Percentiles rank a stretch among this genome's conserved stretches.
Conservation (phyloP, 1,140 invertebrate genomes). For the Drosophila eugracilis region DNA sequence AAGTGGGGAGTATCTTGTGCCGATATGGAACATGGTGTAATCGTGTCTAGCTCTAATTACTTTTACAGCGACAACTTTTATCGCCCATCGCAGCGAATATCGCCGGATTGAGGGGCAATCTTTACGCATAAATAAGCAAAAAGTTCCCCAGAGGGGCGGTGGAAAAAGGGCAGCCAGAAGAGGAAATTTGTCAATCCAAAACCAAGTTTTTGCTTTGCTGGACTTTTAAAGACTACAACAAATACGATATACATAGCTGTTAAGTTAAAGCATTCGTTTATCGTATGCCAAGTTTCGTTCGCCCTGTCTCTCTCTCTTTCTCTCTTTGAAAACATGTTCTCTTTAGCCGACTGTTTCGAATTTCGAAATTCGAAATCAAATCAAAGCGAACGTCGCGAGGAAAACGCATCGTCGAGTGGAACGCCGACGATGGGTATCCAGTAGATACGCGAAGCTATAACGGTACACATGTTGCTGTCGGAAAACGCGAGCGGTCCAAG, state of each 20-base stretch:
- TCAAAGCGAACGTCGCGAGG: conserved; percentile 47
- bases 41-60: conserved; percentile 55
- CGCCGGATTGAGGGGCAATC: conserved; percentile 45
- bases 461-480: conserved; percentile 77
- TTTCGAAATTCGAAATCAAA: conserved; percentile 64
- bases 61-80: conserved; percentile 57
- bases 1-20: conserved; percentile 26
- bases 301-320: conserved; percentile 1
- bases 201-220: conserved; percentile 13
- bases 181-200: conserved; percentile 51
- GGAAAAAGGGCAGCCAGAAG: not conserved
- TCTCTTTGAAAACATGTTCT: conserved; percentile 15
- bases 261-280: conserved; percentile 41
- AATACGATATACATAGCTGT: conserved; percentile 42
- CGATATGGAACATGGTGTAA: conserved; percentile 38
- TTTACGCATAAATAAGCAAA: conserved; percentile 54
- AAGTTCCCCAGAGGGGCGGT: not conserved
- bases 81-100: conserved; percentile 52
- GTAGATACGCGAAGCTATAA: conserved; percentile 81
- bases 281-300: conserved; percentile 58
- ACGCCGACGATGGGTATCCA: conserved; percentile 61
- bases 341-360: conserved; percentile 26
- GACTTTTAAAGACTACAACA: conserved; percentile 24
- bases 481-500: conserved; percentile 57
- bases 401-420: conserved; percentile 38